phyloP scores from a whole-genome alignment of 1,140 invertebrate species.

The Bombus impatiens region DNA sequence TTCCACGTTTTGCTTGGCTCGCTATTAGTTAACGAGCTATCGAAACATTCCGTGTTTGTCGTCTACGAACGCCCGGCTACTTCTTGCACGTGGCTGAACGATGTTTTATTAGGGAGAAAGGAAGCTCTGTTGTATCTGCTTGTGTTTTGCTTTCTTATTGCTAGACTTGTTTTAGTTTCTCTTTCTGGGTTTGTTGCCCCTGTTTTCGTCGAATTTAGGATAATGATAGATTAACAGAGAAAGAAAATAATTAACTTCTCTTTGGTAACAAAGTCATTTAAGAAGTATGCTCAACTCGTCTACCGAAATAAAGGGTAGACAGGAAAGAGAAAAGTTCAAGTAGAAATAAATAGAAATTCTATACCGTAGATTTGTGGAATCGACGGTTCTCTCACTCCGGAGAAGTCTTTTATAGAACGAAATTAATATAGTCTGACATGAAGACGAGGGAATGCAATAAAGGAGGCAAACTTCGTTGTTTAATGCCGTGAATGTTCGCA shows the following conservation, averaged over 20 bases:
- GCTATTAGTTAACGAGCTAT: conserved; percentile 74
- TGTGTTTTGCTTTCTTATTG: neutral
- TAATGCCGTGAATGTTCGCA: neutral
- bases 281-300: too few species aligned
- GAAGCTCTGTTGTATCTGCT: neutral
- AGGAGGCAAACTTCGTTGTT: neutral
- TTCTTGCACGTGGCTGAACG: neutral
- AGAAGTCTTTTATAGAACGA: too few species aligned
- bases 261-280: neutral
- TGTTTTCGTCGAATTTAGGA: neutral
- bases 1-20: conserved; percentile 55
- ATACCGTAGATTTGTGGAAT: neutral
- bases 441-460: neutral
- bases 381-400: neutral
- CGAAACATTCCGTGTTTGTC: conserved; percentile 56
- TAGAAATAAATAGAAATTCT: neutral
- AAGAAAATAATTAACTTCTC: neutral
- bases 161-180: too few species aligned
- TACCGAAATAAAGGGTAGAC: too few species aligned
- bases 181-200: neutral
- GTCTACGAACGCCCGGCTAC: neutral
- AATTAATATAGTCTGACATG: neutral
- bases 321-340: neutral
- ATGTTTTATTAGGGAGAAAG: neutral
- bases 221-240: neutral